Evolutionary conservation across 1,140 invertebrate species (phyloP), one percentile per base, ranked within the genome.

Genomic region (Batillaria attramentaria): DNA sequence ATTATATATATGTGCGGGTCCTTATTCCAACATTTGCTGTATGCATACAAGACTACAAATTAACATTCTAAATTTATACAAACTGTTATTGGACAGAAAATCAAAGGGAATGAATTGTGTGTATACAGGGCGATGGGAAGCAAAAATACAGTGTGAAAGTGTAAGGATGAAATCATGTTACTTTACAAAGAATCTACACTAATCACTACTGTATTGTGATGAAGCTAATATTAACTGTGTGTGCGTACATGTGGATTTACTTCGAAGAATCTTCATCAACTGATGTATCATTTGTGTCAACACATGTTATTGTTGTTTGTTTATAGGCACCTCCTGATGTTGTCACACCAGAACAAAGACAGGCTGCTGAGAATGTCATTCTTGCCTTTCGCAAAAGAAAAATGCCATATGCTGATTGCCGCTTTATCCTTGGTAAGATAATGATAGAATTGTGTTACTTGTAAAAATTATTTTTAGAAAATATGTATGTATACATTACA

Each of bases 301-400:
- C 10, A 50, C 46, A 10, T 60, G 24, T 13, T 60, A 5, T 60
- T 60, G 57, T 60, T 60, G 57, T 60, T 60, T 60, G 6, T 60
- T 5, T 31, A 18, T 42, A 70, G 96, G 96, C 96, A 79, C 94
- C 96, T 66, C 95, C 96, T 83, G 94, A 95, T 91, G 69, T 95
- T 79, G 94, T 97, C 31, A 94, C 93, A 54, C 91, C 93, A 85
- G 94, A 96, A 85, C 95, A 97, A 89, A 91, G 96, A 79, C 94
- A 94, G 85, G 93, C 93, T 82, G 96, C 96, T 31, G 95, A 97
- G 91, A 91, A 91, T 83, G 93, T 97, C 31, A 95, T 97, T 86
- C 87, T 97, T 31, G 93, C 94, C 90, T 96, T 97, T 88, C 92
- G 95, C 24, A 96, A 95, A 90, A 94, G 94, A 20, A 95, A 95